Evolutionary conservation across 2,113 vertebrate genomes (phyloP).

Genomic region (Periophthalmus modestus): DNA sequence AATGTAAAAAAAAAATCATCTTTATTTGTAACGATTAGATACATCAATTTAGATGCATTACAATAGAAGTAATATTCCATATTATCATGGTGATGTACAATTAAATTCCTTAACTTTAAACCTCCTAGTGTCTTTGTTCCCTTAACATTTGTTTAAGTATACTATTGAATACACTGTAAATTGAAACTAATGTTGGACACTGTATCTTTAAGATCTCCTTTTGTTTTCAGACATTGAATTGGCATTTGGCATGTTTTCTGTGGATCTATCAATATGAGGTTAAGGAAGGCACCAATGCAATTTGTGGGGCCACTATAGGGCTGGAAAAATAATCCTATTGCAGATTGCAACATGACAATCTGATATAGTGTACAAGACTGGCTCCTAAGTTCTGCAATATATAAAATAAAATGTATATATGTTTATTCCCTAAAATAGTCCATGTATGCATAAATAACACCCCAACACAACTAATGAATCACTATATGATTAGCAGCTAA

Average conservation of each 20-base stretch:
- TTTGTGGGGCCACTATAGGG: conserved; percentile 7
- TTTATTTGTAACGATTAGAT: neutral
- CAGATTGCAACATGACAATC: neutral
- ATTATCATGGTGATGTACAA: too few relatives aligned
- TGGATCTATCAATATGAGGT: conserved; percentile 11
- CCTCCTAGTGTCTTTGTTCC: too few relatives aligned
- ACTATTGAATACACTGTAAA: neutral
- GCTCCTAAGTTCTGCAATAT: neutral
- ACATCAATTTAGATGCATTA: neutral
- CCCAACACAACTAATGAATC: neutral
- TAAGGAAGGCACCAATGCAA: conserved; percentile 6
- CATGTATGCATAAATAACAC: neutral
- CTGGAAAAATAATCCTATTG: conserved; percentile 4
- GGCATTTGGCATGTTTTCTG: conserved; percentile 7
- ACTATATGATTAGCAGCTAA: neutral
- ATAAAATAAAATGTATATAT: neutral
- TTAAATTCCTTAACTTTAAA: too few relatives aligned
- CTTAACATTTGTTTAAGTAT: too few relatives aligned
- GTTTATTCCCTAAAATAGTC: neutral
- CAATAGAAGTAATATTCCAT: too few relatives aligned
- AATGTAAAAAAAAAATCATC: neutral
- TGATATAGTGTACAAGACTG: neutral
- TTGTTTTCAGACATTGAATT: conserved; percentile 2
- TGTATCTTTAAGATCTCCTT: conserved; percentile 1
- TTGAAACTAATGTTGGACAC: neutral